Base-by-base conservation (phyloP, 2,113 vertebrate genomes). In the Hystrix cristata region DNA sequence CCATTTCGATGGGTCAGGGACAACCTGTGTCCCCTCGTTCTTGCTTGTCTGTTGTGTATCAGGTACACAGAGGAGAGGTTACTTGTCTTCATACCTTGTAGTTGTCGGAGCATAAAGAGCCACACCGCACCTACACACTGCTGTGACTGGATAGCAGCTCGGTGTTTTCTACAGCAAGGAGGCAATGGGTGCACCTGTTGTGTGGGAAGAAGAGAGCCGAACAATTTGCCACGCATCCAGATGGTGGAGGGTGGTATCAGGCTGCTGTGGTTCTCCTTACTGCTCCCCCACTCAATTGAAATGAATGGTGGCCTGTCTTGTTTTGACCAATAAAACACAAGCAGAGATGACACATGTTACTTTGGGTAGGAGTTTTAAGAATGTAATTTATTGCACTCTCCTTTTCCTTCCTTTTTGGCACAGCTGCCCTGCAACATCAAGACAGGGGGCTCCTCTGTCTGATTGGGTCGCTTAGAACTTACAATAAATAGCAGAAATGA, bases 261-360 rank as follows among this genome's bases (percentile, higher is more conserved):
- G 6, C 27, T 85, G 6, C 29, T 79, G 64, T 84, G 53, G 8
- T 69, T 74, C 64, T 91, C 80, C 79, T 51, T 87, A 60, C 18
- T 7, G 15, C 87, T 87, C 10, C 6, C 6, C 55, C 25, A 69
- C 38, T 21, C 64, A 69, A 60, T 59, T 60, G n/a, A 88, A 92
- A 72, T 89, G 53, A 10, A n/a, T 2, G 6, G 64, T 67, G 65
- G 27, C 13, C 12, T 53, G 43, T 34, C 21, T 91, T 64, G 3
- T n/a, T 62, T 55, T 93, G 31, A 74, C 46, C 38, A 93, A n/a
- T 94, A 79, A 87, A 74, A 87, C 62, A 25, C 25, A n/a, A 81
- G 4, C 31, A 55, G 53, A 67, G 18, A 25, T 57, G 29, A 88
- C 43, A 55, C 5, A 14, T 13, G 25, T 57, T 43, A 90, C 60